Conservation (phyloP, 2,113 vertebrate genomes). For the Puntigrus tetrazona region DNA sequence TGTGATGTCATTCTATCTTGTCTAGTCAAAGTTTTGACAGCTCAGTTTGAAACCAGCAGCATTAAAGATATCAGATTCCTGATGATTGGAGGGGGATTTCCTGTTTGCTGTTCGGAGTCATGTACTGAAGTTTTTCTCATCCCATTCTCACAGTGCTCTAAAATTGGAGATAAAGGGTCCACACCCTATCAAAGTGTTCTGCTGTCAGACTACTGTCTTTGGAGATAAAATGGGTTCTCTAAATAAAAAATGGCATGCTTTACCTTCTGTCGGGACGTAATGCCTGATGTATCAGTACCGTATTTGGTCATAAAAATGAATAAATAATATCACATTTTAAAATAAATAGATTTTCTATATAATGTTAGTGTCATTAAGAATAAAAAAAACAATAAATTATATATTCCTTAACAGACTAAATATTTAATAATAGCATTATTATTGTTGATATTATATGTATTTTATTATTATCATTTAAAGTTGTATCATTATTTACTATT, state of each 20-base stretch:
- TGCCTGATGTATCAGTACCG: neutral
- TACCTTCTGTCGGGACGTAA: neutral
- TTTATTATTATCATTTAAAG: too few relatives aligned
- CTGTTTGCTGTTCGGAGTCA: slow-evolving; percentile 46
- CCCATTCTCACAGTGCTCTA: neutral
- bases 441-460: neutral
- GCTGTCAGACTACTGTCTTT: neutral
- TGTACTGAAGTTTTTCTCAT: slow-evolving; percentile 8
- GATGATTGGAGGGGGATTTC: slow-evolving; percentile 6
- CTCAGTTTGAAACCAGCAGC: neutral
- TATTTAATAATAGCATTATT: neutral
- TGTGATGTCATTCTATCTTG: slow-evolving; percentile 22
- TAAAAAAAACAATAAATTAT: neutral
- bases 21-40: slow-evolving; percentile 24
- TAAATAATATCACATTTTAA: too few relatives aligned
- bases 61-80: slow-evolving; percentile 35
- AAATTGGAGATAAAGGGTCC: neutral
- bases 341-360: too few relatives aligned
- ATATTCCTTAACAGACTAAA: neutral
- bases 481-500: too few relatives aligned
- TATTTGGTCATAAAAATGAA: neutral
- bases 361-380: neutral
- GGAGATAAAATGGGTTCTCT: neutral
- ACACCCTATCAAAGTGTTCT: neutral
- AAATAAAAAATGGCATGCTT: neutral